These are phyloP conservation scores for Odontomyia ornata DNA, from an alignment of 2,888 invertebrate genomes.

Conservation along the genomic window DNA sequence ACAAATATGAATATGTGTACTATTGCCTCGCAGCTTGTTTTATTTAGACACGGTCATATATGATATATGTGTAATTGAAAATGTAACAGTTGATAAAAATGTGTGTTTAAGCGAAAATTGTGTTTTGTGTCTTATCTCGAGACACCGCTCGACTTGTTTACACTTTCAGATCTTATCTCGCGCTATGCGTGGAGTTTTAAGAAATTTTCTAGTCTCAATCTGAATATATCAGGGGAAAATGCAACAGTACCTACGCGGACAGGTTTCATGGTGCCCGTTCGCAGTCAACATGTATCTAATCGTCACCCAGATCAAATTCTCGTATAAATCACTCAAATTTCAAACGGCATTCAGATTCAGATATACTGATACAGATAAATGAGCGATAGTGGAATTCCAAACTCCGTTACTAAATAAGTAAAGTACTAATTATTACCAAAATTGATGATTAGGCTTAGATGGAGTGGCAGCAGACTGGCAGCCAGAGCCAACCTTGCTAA, in stretches of 20 bases:
- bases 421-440: background rate
- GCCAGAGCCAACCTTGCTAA: background rate
- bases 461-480: no score
- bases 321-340: slow-evolving; percentile 32
- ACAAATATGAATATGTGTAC: no score
- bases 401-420: background rate
- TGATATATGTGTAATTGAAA: slow-evolving; percentile 16
- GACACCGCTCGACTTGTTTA: slow-evolving; percentile 24
- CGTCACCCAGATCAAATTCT: slow-evolving; percentile 8
- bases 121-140: slow-evolving; percentile 19
- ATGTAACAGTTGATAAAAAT: slow-evolving; percentile 37
- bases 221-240: background rate
- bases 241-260: slow-evolving; percentile 14
- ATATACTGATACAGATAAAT: background rate
- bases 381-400: background rate
- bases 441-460: background rate
- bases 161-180: slow-evolving; percentile 16
- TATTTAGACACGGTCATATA: no score
- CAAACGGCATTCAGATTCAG: slow-evolving; percentile 7
- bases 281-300: slow-evolving; percentile 20
- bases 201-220: slow-evolving; percentile 23
- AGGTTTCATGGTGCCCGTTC: background rate
- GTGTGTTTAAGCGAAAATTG: slow-evolving; percentile 34
- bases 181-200: slow-evolving; percentile 1
- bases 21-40: no score